phyloP scores from a whole-genome alignment of 2,113 vertebrate species.

The Baryphthengus martii region DNA sequence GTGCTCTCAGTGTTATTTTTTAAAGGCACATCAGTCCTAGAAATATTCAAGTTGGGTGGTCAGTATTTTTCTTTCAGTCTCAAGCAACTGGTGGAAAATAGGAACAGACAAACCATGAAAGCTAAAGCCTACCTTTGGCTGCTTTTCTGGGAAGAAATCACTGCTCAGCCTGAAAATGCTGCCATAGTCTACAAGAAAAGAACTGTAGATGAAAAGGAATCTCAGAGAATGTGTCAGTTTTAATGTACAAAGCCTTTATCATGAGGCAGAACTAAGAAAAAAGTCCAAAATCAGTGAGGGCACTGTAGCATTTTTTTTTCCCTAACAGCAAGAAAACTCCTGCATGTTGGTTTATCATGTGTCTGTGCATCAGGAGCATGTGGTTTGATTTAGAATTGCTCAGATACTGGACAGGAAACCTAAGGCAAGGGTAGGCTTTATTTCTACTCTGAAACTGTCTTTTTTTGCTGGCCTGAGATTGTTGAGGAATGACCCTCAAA shows the following conservation, averaged over 20 bases:
- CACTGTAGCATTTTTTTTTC: background rate
- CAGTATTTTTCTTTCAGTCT: slow-evolving; percentile 20
- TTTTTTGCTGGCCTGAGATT: background rate
- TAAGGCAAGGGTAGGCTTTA: background rate
- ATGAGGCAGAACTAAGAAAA: background rate
- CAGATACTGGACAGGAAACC: background rate
- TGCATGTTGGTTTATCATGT: background rate
- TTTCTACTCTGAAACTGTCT: background rate
- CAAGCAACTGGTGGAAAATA: slow-evolving; percentile 20
- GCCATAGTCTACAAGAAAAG: background rate
- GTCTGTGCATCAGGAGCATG: background rate
- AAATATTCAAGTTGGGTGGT: slow-evolving; percentile 42
- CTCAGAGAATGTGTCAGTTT: background rate
- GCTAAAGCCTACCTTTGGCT: slow-evolving; percentile 19
- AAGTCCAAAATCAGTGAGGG: background rate
- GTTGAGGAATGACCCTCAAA: background rate
- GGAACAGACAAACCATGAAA: slow-evolving; percentile 27
- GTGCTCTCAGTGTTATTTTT: background rate
- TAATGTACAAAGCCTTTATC: background rate
- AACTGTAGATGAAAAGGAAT: background rate
- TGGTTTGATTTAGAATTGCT: background rate
- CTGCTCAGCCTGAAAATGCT: background rate
- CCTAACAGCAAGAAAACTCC: background rate
- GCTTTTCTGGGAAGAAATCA: slow-evolving; percentile 35
- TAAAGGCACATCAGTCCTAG: background rate